These are phyloP conservation scores for Ciconia stormi DNA, from an alignment of 2,113 vertebrate species.

Conservation along the genomic window DNA sequence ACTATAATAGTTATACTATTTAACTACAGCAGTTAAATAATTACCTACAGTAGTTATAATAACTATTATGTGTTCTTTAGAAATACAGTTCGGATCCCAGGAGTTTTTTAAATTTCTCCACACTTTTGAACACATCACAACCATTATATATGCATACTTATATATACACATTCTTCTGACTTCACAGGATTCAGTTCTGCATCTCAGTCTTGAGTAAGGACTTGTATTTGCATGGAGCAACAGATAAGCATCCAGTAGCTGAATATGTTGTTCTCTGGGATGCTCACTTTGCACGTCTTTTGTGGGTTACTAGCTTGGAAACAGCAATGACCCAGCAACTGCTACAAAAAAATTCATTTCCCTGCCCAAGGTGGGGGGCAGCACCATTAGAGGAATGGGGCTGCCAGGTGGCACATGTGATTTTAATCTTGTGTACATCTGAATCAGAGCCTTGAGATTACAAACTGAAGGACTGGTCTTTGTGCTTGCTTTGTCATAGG, in stretches of 20 bases:
- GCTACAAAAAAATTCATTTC: not conserved
- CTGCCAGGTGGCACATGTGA: not conserved
- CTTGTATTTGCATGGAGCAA: not conserved
- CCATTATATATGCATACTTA: not conserved
- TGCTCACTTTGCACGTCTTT: not conserved
- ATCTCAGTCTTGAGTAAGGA: not conserved
- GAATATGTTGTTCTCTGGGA: not conserved
- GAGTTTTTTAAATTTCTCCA: not conserved
- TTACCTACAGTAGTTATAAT: not conserved
- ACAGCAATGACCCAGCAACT: not conserved
- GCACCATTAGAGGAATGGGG: not conserved
- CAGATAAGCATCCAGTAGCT: not conserved
- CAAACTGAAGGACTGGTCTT: fast-evolving
- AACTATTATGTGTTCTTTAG: not conserved
- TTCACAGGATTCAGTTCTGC: not conserved
- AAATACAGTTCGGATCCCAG: not conserved
- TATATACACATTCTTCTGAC: not conserved
- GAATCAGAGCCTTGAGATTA: not conserved
- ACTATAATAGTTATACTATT: not conserved
- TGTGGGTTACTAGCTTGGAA: not conserved
- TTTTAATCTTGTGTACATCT: not conserved
- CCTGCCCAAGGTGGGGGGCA: not conserved
- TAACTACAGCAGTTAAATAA: not conserved
- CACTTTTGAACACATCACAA: not conserved
- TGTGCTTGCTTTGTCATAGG: not conserved